Evolutionary conservation across 1,140 invertebrate genomes (phyloP).

Genomic region (Elymnias hypermnestra): DNA sequence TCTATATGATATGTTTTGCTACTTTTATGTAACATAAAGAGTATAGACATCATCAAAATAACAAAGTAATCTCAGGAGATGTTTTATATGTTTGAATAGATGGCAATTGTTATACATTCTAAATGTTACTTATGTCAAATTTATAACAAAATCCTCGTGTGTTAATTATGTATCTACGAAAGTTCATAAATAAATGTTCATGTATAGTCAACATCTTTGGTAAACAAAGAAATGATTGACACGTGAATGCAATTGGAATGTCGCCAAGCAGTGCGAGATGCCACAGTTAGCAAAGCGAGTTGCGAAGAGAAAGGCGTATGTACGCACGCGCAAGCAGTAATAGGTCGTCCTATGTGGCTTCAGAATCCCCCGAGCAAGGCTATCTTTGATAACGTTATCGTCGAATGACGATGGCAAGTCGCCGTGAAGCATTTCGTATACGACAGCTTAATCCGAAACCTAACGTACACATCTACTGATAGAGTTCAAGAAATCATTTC

Average conservation of each 20-base stretch:
- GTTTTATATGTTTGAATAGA: too few species aligned
- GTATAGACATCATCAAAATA: too few species aligned
- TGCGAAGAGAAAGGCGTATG: conserved; percentile 23
- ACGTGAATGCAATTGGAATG: conserved; percentile 16
- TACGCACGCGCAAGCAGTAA: conserved; percentile 26
- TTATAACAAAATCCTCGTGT: too few species aligned
- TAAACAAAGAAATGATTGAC: conserved; percentile 11
- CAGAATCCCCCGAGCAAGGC: conserved; percentile 64
- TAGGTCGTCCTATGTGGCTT: conserved; percentile 40
- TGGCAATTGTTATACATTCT: too few species aligned
- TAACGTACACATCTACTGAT: too few species aligned
- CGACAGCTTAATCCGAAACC: conserved; percentile 2
- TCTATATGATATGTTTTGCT: too few species aligned
- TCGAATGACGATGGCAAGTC: conserved; percentile 33
- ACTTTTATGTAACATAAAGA: too few species aligned
- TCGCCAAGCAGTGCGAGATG: conserved; percentile 12
- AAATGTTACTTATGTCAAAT: too few species aligned
- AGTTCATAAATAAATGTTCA: not conserved
- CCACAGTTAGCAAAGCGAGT: conserved; percentile 9
- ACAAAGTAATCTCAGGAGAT: too few species aligned
- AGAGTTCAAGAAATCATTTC: too few species aligned
- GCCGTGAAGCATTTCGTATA: conserved; percentile 25
- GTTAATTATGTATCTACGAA: too few species aligned
- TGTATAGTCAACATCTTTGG: not conserved
- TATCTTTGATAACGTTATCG: conserved; percentile 70